Percentiles rank a stretch among this genome's conserved stretches.
These are phyloP conservation scores for Euplexia lucipara DNA, from an alignment of 2,888 invertebrate genomes.

Conservation along the genomic window DNA sequence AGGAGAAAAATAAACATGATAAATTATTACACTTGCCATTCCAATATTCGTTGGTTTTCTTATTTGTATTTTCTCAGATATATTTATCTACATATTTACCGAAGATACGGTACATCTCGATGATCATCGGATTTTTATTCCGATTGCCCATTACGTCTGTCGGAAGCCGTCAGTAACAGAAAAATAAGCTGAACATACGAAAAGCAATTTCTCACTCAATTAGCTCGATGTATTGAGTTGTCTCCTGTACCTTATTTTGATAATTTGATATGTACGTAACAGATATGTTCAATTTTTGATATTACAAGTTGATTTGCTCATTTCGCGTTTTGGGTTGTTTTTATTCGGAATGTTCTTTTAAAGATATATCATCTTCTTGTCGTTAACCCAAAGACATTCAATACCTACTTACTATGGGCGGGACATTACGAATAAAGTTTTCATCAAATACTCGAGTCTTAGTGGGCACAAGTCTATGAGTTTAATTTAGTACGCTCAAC, in stretches of 20 bases:
- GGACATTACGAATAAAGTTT: too few relatives aligned
- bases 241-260: conserved; percentile 33
- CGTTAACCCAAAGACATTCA: too few relatives aligned
- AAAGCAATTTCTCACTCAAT: conserved; percentile 67
- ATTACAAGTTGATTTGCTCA: conserved; percentile 3
- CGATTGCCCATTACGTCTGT: conserved; percentile 35
- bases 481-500: too few relatives aligned
- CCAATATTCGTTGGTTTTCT: conserved; percentile 11
- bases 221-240: conserved; percentile 61
- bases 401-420: too few relatives aligned
- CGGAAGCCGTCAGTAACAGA: conserved; percentile 30
- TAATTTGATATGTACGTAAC: conserved; percentile 25
- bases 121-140: conserved; percentile 45
- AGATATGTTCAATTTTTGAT: conserved; percentile 19
- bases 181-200: conserved; percentile 45
- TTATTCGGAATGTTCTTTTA: not conserved
- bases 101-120: conserved; percentile 24
- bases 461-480: too few relatives aligned
- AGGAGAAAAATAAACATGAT: conserved; percentile 1
- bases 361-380: too few relatives aligned
- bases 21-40: conserved; percentile 16
- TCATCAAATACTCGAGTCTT: too few relatives aligned
- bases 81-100: conserved; percentile 17
- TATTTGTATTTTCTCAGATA: not conserved
- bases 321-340: conserved; percentile 3